Evolutionary conservation across 1,140 invertebrate species (phyloP).

Genomic region (Tetranychus urticae): DNA sequence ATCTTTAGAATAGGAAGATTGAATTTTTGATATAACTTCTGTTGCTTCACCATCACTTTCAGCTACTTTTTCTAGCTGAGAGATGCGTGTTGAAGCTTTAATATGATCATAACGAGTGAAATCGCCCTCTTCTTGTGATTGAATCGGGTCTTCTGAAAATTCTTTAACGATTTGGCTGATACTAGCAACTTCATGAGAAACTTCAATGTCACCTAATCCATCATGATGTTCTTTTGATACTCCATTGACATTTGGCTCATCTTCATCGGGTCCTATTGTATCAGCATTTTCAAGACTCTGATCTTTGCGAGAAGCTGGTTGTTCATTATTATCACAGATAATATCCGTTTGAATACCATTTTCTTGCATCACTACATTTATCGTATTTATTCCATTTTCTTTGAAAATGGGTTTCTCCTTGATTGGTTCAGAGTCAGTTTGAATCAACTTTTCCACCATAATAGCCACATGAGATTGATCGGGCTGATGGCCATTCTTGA

Average conservation of each 20-base stretch:
- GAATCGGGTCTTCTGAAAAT: no score
- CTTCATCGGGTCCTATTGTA: no score
- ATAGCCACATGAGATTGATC: neutral
- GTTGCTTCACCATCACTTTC: neutral
- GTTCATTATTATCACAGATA: neutral
- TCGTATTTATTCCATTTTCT: neutral
- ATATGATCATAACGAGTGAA: neutral
- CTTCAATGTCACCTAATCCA: no score
- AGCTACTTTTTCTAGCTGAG: neutral
- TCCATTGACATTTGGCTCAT: no score
- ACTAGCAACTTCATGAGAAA: no score
- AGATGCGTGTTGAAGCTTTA: neutral
- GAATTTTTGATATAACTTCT: neutral
- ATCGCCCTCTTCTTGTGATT: no score
- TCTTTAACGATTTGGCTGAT: no score
- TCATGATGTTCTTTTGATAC: no score
- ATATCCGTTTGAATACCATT: neutral
- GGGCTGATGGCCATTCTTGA: neutral
- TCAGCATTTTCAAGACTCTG: no score
- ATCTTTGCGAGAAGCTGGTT: no score
- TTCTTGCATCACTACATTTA: neutral
- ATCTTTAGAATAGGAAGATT: no score
- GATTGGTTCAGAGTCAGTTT: neutral
- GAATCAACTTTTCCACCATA: neutral
- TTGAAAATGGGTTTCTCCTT: neutral